Base-by-base conservation (phyloP, 2,797 vertebrate genomes). In the Podarcis lilfordi region DNA sequence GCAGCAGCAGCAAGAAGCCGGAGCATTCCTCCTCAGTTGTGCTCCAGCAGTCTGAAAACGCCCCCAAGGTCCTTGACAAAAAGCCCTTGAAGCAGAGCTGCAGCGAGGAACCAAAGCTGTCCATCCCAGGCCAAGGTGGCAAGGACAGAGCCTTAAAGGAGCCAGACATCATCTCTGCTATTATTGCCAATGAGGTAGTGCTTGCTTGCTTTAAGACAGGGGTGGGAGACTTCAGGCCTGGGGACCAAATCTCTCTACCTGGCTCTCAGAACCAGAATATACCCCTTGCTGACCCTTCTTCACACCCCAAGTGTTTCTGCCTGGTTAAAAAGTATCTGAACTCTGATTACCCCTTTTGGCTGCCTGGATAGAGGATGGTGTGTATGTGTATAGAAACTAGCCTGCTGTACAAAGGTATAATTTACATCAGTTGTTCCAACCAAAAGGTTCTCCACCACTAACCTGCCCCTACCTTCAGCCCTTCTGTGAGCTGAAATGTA, bases 21-120 rank as follows among this genome's bases (percentile, higher is more conserved):
- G 97, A 97, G 43, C 91, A 96, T 80, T 93, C 96, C 37, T 89
- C 93, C 8, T 92, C 92, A 0, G 45, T 97, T 89, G 92, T 95
- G 37, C 96, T 96, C 93, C 97, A 97, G 69, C 92, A 93, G 0
- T 86, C 96, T 0, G 98, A 99, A 92, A 98, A 94, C 1, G 93
- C 98, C 92, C 97, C 98, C 85, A 98, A 97, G 76, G 96, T 98
- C 82, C 96, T 98, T 86, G 99, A 97, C 95, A 99, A 99, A 96
- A 98, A 99, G 89, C 96, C 97, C 37, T 97, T 98, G 96, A 99
- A 98, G 92, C 96, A 98, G 83, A 96, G 97, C 8, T 92, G 95
- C 66, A 97, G 95, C 0, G 98, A 99, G 71, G 98, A 99, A 88
- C 77, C 92, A 85, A 97, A 97, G 82, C 92, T 92, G 75, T 91